Evolutionary conservation across 64 coral and sea anemone species (phyloP), one percentile per base, ranked within the genome.

Genomic region (Stichodactyla helianthus): DNA sequence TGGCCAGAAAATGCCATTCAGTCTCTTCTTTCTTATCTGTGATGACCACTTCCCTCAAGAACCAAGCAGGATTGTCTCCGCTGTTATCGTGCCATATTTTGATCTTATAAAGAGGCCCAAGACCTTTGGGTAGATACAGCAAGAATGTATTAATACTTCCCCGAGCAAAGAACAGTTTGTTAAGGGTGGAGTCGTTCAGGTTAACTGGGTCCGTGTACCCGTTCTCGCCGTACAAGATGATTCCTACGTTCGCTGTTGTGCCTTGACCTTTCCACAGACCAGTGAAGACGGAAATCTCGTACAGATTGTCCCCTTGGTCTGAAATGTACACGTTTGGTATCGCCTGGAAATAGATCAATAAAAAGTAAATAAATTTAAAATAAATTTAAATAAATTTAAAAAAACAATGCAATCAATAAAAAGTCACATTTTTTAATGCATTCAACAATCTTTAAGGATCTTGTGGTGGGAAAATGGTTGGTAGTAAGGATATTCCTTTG

Each of bases 41-140:
- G 10, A 96, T 78, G 53, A 71, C 82, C 6, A 93, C 91, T 5
- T 87, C 91, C n/a, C 91, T 84, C 56, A 93, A 83, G 79, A 96
- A 96, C 94, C 94, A 96, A 3, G 94, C 91, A 6, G 94, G 94
- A 68, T 71, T 96, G 14, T 85, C 76, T 18, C 94, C 94, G 5
- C 85, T 88, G 84, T 93, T 96, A 50, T 96, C 94, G 53, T 96
- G 94, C 94, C 94, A 96, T 13, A 96, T 90, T 84, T 90, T 87
- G 44, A 96, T 96, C 58, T 93, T 96, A 27, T 86, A 60, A 7
- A 96, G 55, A 10, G 85, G 23, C 5, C 94, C 94, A 12, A 96
- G 77, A 17, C 77, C 77, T 50, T 96, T 51, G 20, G 91, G 78
- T 22, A 93, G 82, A 82, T 89, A 81, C 17, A 96, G 57, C 0